Evolutionary conservation across 2,888 invertebrate genomes (phyloP), one percentile per base, ranked within the genome.

Genomic region (Nemapogon koenigi): DNA sequence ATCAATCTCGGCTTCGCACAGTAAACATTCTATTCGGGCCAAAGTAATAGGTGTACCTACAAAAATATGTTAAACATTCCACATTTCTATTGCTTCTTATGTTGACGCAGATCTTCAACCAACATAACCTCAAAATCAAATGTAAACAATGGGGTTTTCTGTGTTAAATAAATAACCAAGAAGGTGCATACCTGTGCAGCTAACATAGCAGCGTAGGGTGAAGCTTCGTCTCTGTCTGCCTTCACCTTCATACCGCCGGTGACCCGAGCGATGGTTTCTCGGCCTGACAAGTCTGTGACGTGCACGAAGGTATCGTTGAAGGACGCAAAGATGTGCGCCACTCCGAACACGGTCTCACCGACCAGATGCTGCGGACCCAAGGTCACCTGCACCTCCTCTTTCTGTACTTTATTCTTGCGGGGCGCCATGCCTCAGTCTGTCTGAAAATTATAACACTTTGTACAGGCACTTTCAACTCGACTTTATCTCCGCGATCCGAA

Each of bases 251-350:
- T 99, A 44, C 95, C 95, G 55, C 95, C 94, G 52, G 99, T 99
- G 38, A 99, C 94, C 61, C 98, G 84, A 49, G 92, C 91, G 57
- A 94, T 93, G 11, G 93, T 94, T 87, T 94, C 94, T 60, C 92
- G 90, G 52, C 99, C 99, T 41, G 98, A 99, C 57, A 99, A 83
- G 81, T 99, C 99, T 11, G 99, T 99, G 45, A 99, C 96, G 82
- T 99, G 99, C 33, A 99, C 99, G 69, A 99, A 99, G 38, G 99
- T 99, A 72, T 99, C 99, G 65, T 99, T 99, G 85, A 99, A 99
- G 53, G 97, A 97, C 50, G 99, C 99, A 65, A 94, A 99, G 62
- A 99, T 99, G 81, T 99, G 99, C 44, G 98, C 99, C 14, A 99
- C 98, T 41, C 98, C 99, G 64, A 98, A 99, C 41, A 99, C 97